These are phyloP conservation scores for Chelonia mydas DNA, from an alignment of 2,797 vertebrate species.

Conservation along the genomic window DNA sequence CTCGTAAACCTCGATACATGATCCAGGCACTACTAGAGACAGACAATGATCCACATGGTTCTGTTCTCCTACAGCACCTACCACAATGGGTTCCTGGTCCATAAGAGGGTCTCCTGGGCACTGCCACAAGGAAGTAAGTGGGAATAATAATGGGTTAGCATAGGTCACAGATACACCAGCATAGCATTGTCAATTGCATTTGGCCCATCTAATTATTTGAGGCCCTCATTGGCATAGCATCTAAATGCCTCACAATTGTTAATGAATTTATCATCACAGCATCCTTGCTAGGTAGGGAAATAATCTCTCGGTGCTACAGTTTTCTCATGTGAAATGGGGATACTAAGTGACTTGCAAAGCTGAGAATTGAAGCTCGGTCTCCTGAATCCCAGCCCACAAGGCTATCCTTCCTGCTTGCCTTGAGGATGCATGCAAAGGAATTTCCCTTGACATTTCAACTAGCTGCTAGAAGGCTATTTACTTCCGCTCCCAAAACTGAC, in stretches of 20 bases:
- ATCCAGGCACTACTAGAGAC: neutral
- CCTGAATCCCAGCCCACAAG: neutral
- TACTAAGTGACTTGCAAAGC: neutral
- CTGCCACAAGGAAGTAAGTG: neutral
- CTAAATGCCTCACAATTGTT: neutral
- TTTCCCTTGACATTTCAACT: neutral
- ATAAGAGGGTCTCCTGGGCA: fast-evolving
- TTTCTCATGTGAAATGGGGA: neutral
- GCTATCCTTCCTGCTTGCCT: too few relatives aligned
- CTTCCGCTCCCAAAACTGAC: neutral
- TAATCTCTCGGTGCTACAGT: neutral
- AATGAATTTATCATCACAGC: too few relatives aligned
- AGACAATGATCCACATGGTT: neutral
- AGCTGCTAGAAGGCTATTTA: too few relatives aligned
- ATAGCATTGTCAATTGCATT: neutral
- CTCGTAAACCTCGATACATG: neutral
- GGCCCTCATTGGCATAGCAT: neutral
- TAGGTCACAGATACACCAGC: too few relatives aligned
- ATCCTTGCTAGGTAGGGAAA: neutral
- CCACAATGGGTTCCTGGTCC: neutral
- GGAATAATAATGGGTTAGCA: neutral
- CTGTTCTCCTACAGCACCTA: fast-evolving
- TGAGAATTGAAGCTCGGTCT: neutral
- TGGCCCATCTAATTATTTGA: neutral
- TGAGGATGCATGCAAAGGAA: neutral